phyloP scores from a whole-genome alignment of 2,888 invertebrate genomes.

The Sphaerophoria rueppellii region DNA sequence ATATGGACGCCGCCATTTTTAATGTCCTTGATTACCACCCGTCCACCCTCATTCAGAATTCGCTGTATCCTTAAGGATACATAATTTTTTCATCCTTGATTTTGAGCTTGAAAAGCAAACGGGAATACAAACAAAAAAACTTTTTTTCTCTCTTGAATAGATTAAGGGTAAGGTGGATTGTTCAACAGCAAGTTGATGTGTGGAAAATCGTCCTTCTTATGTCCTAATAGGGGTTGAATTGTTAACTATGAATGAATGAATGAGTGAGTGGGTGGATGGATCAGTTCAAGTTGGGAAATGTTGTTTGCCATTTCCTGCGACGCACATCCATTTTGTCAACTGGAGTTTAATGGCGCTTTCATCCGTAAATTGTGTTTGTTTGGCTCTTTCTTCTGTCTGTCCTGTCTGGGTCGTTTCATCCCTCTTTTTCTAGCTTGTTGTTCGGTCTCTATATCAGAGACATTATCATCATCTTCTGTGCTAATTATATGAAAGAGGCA shows the following conservation, averaged over 20 bases:
- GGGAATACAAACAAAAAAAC: constrained; percentile 3
- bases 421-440: not conserved
- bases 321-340: constrained; percentile 73
- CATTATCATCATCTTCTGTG: constrained; percentile 71
- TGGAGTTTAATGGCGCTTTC: constrained; percentile 69
- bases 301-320: constrained; percentile 61
- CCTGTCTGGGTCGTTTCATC: not conserved
- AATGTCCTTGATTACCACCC: constrained; percentile 66
- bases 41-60: constrained; percentile 4
- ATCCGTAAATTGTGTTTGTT: constrained; percentile 56
- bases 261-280: constrained; percentile 55
- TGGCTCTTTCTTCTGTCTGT: constrained; percentile 2
- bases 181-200: constrained; percentile 68
- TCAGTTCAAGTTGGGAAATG: constrained; percentile 31
- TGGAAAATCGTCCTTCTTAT: constrained; percentile 73
- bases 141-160: not conserved
- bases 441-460: constrained; percentile 56
- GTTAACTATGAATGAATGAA: constrained; percentile 45
- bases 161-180: constrained; percentile 59
- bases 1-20: constrained; percentile 73
- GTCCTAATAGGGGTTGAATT: constrained; percentile 73
- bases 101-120: constrained; percentile 15
- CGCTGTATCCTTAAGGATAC: not conserved
- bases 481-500: constrained; percentile 73
- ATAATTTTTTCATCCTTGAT: constrained; percentile 12